Evolutionary conservation across 2,113 vertebrate genomes (phyloP), one percentile per base, ranked within the genome.

Genomic region (Grus americana): DNA sequence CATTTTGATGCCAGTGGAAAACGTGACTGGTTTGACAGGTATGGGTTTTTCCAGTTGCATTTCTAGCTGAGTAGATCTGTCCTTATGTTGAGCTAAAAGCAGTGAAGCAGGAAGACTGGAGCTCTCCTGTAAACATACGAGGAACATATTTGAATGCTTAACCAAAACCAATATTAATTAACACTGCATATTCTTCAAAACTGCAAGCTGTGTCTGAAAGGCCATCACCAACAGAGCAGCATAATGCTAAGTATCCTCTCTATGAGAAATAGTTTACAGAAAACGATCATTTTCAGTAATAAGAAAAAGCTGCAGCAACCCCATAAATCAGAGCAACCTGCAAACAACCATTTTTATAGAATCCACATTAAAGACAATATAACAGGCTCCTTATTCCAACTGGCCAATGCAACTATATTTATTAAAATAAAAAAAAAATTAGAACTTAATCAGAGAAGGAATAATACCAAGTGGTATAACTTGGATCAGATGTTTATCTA

Each of bases 1-100:
- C 98, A 99, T 99, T 97, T 98, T 98, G 97, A 99, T 99, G 97
- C 99, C 99, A 75, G 99, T 99, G 78, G 99, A 99, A 98, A 99
- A 99, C 0, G 99, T 98, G 95, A 98, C 98, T 79, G 99, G 98
- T 98, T 99, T 99, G 95, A 98, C 97, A n/a, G 97, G 94, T 95
- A 98, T 99, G 65, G 99, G 99, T 95, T 99, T 99, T 97, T 99
- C 99, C 72, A 99, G 98, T 79, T 99, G 98, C 66, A 98, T 99
- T 98, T 99, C 99, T 96, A 99, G 95, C 88, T 99, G 98, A 22
- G 98, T 98, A 46, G 99, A 98, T 78, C 99, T 98, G 93, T 99
- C 99, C 96, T 99, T 99, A 98, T 99, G 99, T 93, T 99, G 98
- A 88, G 99, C 99, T 87, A 99, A 97, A 91, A 99, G 98, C 70